phyloP scores from a whole-genome alignment of 2,113 vertebrate genomes.

The Gracilinanus agilis region DNA sequence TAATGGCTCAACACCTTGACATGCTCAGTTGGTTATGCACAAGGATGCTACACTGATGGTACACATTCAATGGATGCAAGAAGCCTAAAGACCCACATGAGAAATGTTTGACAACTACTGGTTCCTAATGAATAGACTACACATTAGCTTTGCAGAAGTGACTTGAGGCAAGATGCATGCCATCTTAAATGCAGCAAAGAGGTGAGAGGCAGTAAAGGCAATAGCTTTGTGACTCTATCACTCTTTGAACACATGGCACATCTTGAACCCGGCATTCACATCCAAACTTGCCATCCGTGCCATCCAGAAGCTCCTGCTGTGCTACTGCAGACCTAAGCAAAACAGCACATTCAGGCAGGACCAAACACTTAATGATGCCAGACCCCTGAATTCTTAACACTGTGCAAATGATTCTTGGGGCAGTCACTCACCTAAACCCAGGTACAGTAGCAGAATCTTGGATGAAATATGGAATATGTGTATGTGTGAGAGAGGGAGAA shows the following conservation, averaged over 20 bases:
- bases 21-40: neutral
- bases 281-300: neutral
- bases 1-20: neutral
- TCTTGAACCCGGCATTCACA: neutral
- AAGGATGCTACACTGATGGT: neutral
- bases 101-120: neutral
- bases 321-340: conserved; percentile 20
- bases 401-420: neutral
- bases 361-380: neutral
- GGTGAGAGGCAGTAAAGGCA: neutral
- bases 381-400: neutral
- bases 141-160: neutral
- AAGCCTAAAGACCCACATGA: neutral
- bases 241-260: neutral
- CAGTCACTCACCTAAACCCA: neutral
- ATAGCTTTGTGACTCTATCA: neutral
- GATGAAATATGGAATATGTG: neutral
- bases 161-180: neutral
- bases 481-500: neutral
- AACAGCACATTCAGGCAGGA: neutral
- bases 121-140: neutral
- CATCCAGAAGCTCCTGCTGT: neutral
- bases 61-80: neutral
- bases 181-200: neutral
- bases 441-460: neutral